These are phyloP conservation scores for Salvator merianae DNA, from an alignment of 2,113 vertebrate species.

Conservation along the genomic window DNA sequence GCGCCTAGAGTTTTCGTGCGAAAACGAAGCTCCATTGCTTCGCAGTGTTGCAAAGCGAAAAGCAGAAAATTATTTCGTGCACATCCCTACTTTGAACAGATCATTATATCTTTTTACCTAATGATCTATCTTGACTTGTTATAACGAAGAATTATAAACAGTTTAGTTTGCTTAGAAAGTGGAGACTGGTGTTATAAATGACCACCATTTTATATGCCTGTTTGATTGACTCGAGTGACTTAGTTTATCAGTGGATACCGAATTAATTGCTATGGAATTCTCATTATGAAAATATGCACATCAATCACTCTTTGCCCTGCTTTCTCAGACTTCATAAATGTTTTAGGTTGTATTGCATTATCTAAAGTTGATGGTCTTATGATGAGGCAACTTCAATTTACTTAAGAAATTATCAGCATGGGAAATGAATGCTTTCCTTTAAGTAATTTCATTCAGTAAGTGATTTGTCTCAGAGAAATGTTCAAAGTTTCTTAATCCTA, in stretches of 20 bases:
- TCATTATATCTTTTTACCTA: background rate
- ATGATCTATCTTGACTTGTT: background rate
- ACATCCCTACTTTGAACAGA: too few relatives aligned
- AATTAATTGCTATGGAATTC: background rate
- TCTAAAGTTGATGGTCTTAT: constrained; percentile 54
- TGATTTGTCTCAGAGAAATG: constrained; percentile 45
- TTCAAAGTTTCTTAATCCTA: constrained; percentile 60
- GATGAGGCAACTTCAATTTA: constrained; percentile 53
- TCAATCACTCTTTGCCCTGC: constrained; percentile 46
- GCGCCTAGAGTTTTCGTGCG: too few relatives aligned
- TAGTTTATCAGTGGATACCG: background rate
- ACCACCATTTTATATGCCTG: background rate
- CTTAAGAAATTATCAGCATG: constrained; percentile 61
- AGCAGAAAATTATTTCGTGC: too few relatives aligned
- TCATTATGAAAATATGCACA: constrained; percentile 28
- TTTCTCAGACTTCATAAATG: background rate
- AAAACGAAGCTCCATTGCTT: too few relatives aligned
- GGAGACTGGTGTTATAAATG: too few relatives aligned
- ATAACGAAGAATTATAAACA: background rate
- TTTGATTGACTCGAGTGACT: background rate
- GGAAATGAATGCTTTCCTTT: constrained; percentile 55
- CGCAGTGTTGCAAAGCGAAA: too few relatives aligned
- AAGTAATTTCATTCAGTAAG: constrained; percentile 55
- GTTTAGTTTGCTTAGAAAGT: background rate
- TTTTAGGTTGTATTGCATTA: constrained; percentile 5